Evolutionary conservation across 30 jellyfish, hydroid and myxozoan genomes (phyloP), one percentile per base, ranked within the genome.

Genomic region (Cassiopea andromeda): DNA sequence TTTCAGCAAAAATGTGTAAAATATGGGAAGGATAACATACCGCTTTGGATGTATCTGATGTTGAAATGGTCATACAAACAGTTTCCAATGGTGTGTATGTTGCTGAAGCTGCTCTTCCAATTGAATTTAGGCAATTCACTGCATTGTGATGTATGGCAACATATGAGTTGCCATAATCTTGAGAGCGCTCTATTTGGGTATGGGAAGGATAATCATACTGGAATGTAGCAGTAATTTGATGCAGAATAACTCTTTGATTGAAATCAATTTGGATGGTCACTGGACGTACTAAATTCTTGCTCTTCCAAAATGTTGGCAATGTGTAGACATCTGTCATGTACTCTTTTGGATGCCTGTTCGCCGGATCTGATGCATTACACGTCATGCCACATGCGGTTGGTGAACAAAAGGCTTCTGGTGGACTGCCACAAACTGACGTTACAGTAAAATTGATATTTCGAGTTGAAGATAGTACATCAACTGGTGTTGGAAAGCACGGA

Each of bases 241-340:
- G 99, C 47, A 95, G 85, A 71, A 95, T 85, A 7, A 95, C 69
- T 43, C 78, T 91, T 58, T 87, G 93, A 4, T 92, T 76, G 85
- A 95, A 64, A 75, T 91, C 98, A 15, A 92, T 59, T 73, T 83
- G 97, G 45, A 95, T 91, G 17, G 82, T 73, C 7, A 95, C 99
- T 17, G 99, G 99, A 54, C 67, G 94, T 4, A 82, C 99, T 15
- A 95, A 85, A 70, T 95, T 95, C 75, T 88, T 95, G 87, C 99
- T 95, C 73, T 95, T 95, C 99, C 99, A 95, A 79, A 80, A 95
- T 3, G 99, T 95, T 6, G 73, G 87, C 1, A 58, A 74, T 10
- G 84, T 87, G 82, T 60, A 92, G 10, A 54, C 45, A 85, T 95
- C 99, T 49, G 50, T 69, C 87, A 95, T 71, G 48, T 57, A 83